These are phyloP conservation scores for Tricholaema leucomelas DNA, from an alignment of 2,113 vertebrate species.

Conservation along the genomic window DNA sequence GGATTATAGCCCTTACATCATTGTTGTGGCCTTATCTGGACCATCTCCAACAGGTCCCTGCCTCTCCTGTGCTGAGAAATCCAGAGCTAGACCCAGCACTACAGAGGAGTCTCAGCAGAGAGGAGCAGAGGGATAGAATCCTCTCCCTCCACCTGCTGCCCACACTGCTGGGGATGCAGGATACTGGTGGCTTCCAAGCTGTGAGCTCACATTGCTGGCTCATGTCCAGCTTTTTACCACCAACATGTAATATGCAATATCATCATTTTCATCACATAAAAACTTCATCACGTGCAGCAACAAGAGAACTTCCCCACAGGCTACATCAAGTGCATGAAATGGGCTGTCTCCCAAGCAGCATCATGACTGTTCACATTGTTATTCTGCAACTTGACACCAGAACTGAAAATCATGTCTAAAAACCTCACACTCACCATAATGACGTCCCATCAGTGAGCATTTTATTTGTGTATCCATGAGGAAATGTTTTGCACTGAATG, in stretches of 20 bases:
- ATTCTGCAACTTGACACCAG: neutral
- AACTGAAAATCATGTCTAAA: neutral
- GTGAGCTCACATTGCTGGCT: too few relatives aligned
- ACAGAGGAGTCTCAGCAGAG: too few relatives aligned
- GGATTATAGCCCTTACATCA: too few relatives aligned
- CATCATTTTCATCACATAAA: neutral
- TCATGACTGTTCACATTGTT: neutral
- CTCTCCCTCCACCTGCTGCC: too few relatives aligned
- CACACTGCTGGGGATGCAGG: too few relatives aligned
- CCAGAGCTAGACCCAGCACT: too few relatives aligned
- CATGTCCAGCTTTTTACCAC: too few relatives aligned
- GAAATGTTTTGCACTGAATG: neutral
- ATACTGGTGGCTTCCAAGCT: too few relatives aligned
- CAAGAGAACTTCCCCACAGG: neutral
- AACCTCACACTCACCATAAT: neutral
- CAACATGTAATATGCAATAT: neutral
- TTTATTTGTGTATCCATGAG: neutral
- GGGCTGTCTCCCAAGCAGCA: neutral
- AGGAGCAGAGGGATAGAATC: too few relatives aligned
- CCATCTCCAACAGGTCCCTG: too few relatives aligned
- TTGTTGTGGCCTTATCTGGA: too few relatives aligned
- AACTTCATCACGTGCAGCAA: neutral
- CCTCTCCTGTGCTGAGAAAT: too few relatives aligned
- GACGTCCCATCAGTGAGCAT: neutral
- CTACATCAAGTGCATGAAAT: neutral